Base-by-base conservation (phyloP, 1,140 invertebrate species). In the Drosophila sp. region DNA sequence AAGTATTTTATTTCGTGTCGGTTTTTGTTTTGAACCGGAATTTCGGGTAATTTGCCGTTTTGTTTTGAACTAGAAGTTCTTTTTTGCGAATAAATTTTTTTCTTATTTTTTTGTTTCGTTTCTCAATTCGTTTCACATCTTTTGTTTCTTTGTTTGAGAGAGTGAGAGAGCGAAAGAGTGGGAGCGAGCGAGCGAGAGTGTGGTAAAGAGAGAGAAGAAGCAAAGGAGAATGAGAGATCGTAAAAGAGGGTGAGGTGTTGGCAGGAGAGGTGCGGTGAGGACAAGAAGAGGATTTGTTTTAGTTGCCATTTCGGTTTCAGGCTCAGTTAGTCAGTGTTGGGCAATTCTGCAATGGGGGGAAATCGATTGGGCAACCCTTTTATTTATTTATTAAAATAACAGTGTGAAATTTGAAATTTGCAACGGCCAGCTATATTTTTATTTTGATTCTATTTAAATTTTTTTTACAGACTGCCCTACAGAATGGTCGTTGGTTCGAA, bases 401-500 rank as follows among this genome's bases (percentile, higher is more conserved):
- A n/a, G 3, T 10, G 1, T 35, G 17, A 33, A 54, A 32, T 62
- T 10, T 54, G 10, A 32, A 35, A n/a, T 17, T 61, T 8, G 7
- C 30, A 50, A 54, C n/a, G 1, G 30, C 4, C 10, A 25, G 17
- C 5, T 29, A 25, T 27, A 17, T 57, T 10, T 50, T 11, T 57
- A 11, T 60, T 27, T 33, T 7, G n/a, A 50, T 60, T 32, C 17
- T 27, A 7, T 27, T 1, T n/a, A 3, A 32, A 61, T 50, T 30
- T 7, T 10, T 4, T 61, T 79, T 81, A 4, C 75, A 91, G 90
- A 90, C 70, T 89, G 71, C 76, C 79, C 17, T 74, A 67, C 80
- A 90, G 83, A 91, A 91, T 91, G 91, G 91, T 91, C 79, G 91
- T 91, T 76, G 91, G 90, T 58, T 91, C 91, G 61, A 91, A 86